These are phyloP conservation scores for Ceyx cyanopectus DNA, from an alignment of 2,113 vertebrate genomes.

Conservation along the genomic window DNA sequence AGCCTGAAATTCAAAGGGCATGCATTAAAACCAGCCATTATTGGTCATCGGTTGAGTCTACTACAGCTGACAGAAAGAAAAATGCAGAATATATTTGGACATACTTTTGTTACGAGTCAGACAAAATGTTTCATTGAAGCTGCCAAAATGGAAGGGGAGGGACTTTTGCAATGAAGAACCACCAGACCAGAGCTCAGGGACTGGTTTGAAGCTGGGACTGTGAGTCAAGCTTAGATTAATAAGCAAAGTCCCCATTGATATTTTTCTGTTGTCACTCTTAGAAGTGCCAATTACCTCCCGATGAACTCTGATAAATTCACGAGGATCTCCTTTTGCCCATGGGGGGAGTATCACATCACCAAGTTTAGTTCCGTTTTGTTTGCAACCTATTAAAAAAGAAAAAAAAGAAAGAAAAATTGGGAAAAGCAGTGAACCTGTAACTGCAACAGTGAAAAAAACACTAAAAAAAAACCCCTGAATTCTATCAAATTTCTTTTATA, in stretches of 20 bases:
- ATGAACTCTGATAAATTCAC: conserved; percentile 98
- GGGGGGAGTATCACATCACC: conserved; percentile 94
- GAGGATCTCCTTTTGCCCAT: conserved; percentile 97
- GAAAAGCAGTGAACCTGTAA: background rate
- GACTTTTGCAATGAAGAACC: background rate
- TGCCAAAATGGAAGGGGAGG: background rate
- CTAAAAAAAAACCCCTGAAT: background rate
- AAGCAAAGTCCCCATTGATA: background rate
- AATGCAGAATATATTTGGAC: background rate
- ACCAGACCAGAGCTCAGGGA: background rate
- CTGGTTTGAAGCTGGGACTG: background rate
- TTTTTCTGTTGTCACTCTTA: background rate
- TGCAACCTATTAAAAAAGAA: conserved; percentile 82
- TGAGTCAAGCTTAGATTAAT: accelerated
- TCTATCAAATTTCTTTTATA: background rate
- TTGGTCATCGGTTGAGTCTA: background rate
- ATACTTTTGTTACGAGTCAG: background rate
- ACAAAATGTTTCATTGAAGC: background rate
- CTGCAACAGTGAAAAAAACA: background rate
- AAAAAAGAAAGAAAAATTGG: background rate
- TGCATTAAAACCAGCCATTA: background rate
- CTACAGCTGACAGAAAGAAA: conserved; percentile 38
- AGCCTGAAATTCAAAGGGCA: conserved; percentile 81
- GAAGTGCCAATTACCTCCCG: conserved; percentile 83
- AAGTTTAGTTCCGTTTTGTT: conserved; percentile 96